Percentiles rank a stretch among this genome's conserved stretches.
These are phyloP conservation scores for Balanococcus diminutus DNA, from an alignment of 2,888 invertebrate genomes.

Conservation along the genomic window DNA sequence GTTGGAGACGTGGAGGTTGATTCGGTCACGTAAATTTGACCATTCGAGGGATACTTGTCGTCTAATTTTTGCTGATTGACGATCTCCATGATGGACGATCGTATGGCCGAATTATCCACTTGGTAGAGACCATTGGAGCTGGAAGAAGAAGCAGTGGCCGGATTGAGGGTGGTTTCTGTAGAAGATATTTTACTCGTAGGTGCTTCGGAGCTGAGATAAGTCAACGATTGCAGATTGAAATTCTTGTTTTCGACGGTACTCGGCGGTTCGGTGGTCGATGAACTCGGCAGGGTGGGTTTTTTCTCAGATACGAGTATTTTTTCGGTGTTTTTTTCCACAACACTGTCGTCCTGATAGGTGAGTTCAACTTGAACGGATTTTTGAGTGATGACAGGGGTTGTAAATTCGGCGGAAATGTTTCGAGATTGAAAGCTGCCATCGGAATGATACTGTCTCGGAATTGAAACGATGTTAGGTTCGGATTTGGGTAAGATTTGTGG, in stretches of 20 bases:
- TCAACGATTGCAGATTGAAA: not conserved
- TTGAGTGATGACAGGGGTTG: not conserved
- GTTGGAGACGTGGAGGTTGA: not conserved
- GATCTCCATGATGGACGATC: constrained; percentile 29
- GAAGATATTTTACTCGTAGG: not conserved
- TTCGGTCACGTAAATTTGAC: not conserved
- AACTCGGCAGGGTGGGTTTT: not conserved
- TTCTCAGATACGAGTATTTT: not conserved
- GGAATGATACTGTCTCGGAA: not conserved
- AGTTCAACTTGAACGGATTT: constrained; percentile 42
- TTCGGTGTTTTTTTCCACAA: constrained; percentile 14
- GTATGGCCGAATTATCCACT: constrained; percentile 3
- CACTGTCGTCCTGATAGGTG: not conserved
- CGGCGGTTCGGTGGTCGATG: not conserved
- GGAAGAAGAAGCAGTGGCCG: not conserved
- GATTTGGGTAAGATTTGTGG: not conserved
- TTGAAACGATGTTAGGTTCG: not conserved
- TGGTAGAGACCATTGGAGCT: constrained; percentile 27
- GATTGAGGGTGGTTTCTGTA: not conserved
- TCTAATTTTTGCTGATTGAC: constrained; percentile 38
- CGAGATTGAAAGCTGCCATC: not conserved
- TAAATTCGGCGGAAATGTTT: not conserved
- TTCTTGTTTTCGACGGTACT: not conserved
- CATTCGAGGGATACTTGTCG: not conserved
- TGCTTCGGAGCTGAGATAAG: not conserved